Evolutionary conservation across 2,113 vertebrate species (phyloP).

Genomic region (Felis chaus): DNA sequence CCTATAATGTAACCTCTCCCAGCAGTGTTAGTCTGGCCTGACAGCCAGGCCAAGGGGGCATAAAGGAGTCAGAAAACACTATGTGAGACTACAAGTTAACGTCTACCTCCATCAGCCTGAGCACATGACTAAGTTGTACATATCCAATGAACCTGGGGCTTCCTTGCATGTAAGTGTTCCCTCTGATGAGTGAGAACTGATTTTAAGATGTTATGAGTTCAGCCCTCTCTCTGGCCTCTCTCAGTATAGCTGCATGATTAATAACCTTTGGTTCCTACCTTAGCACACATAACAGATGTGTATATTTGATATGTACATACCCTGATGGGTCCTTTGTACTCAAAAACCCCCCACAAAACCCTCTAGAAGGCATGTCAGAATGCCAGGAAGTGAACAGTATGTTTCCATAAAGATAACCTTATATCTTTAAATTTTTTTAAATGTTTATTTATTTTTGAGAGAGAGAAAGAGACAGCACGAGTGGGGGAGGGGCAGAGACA

Average conservation of each 20-base stretch:
- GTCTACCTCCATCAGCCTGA: background rate
- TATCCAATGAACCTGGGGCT: background rate
- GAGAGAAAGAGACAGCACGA: background rate
- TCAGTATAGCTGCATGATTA: background rate
- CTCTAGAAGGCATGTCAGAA: background rate
- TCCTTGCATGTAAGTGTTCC: background rate
- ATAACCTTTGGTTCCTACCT: background rate
- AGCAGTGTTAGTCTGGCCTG: background rate
- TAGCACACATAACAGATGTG: background rate
- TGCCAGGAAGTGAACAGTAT: background rate
- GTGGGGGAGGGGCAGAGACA: background rate
- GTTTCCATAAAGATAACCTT: background rate
- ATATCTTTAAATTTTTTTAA: background rate
- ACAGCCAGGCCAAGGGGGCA: background rate
- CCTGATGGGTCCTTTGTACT: background rate
- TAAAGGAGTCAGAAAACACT: background rate
- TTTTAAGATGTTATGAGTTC: background rate
- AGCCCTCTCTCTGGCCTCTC: background rate
- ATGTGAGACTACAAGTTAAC: background rate
- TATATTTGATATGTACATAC: background rate
- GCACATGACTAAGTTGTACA: background rate
- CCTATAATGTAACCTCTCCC: background rate
- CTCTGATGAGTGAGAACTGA: background rate
- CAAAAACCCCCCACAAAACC: background rate
- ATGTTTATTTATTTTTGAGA: background rate